A percentile compares a stretch with the other conserved stretches of the same genome.
Conservation (phyloP, 1,140 invertebrate species). For the Oedothorax gibbosus region DNA sequence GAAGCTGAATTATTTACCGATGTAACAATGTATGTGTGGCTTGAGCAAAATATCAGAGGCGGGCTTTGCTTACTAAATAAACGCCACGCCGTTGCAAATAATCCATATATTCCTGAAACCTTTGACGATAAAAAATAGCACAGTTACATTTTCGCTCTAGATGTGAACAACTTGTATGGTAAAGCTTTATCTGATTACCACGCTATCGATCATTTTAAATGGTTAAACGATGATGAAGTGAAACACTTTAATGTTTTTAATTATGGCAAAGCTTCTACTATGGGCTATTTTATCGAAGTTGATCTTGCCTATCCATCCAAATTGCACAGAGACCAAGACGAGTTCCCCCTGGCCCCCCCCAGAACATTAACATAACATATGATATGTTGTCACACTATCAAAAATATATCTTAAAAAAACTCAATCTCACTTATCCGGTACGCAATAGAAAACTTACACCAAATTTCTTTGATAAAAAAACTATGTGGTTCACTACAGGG, state of each 20-base stretch:
- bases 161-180: conserved; percentile 5
- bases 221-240: neutral
- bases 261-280: neutral
- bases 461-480: neutral
- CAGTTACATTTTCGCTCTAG: neutral
- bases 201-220: neutral
- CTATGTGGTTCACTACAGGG: conserved; percentile 9
- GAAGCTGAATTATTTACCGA: conserved; percentile 23
- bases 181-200: neutral
- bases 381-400: neutral
- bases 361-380: neutral
- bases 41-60: neutral
- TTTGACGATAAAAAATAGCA: neutral
- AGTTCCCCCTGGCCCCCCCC: neutral
- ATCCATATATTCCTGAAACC: neutral
- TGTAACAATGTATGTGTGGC: conserved; percentile 1
- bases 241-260: neutral
- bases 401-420: neutral
- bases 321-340: neutral
- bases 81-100: neutral
- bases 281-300: neutral
- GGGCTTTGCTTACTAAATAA: neutral
- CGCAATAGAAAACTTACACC: neutral
- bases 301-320: neutral
- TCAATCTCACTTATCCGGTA: neutral